A percentile compares a stretch with the other conserved stretches of the same genome.
These are phyloP conservation scores for Dicyrtomina minuta DNA, from an alignment of 2,888 invertebrate species.

Conservation along the genomic window DNA sequence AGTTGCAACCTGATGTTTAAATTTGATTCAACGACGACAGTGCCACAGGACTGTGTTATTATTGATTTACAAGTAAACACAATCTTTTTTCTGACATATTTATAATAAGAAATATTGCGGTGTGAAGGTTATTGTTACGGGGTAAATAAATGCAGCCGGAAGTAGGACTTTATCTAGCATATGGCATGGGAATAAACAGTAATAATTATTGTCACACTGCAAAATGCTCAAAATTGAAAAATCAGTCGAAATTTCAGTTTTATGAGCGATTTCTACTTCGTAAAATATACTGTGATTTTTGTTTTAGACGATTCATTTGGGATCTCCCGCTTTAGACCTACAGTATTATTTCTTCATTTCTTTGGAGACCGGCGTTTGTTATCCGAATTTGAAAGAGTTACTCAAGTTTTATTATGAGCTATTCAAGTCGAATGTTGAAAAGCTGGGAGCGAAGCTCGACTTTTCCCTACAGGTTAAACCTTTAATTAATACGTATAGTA, in stretches of 20 bases:
- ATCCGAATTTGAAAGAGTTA: slow-evolving; percentile 13
- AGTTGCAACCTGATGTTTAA: slow-evolving; percentile 23
- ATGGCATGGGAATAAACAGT: too few species aligned
- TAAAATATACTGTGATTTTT: too few species aligned
- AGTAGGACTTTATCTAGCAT: too few species aligned
- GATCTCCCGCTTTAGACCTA: slow-evolving; percentile 26
- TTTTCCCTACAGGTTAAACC: background rate
- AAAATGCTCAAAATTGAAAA: too few species aligned
- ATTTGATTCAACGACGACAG: background rate
- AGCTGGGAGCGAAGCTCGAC: background rate
- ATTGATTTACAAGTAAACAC: slow-evolving; percentile 25
- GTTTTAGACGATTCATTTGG: slow-evolving; percentile 9
- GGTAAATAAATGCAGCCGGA: too few species aligned
- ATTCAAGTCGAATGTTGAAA: background rate
- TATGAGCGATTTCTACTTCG: too few species aligned
- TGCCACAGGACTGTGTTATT: background rate
- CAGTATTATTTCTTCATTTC: slow-evolving; percentile 4
- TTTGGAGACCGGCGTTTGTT: background rate
- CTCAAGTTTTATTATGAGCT: slow-evolving; percentile 20
- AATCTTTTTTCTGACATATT: too few species aligned
- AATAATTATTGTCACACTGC: too few species aligned
- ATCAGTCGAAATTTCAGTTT: too few species aligned
- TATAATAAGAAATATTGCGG: background rate
- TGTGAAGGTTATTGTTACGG: too few species aligned
- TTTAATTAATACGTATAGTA: too few species aligned